Base-by-base conservation (phyloP, 2,113 vertebrate genomes). In the Syrmaticus mikado region DNA sequence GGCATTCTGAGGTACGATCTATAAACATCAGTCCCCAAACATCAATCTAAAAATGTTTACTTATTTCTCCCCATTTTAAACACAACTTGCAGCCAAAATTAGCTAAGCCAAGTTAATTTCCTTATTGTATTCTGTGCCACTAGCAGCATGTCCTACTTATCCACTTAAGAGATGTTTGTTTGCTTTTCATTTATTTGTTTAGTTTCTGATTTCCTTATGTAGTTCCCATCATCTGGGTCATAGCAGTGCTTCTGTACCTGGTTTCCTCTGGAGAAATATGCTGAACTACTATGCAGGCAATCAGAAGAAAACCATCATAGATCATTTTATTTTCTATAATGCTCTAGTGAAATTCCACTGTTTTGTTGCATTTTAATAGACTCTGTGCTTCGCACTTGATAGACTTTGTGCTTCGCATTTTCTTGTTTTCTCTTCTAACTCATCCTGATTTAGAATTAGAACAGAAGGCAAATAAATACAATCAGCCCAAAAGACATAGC, bases 91-190 rank as follows among this genome's bases (percentile, higher is more conserved):
- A 91, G 67, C 55, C 82, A 91, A 91, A 95, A 90, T 93, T 84
- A 94, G 60, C 85, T 94, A 94, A 95, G 81, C 88, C 8, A 1
- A 94, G 80, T 83, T 96, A 96, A 96, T 96, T 94, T 96, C 77
- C 67, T 83, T 84, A 55, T 85, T 96, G 66, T 91, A 76, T 72
- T 93, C 77, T 74, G 61, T 70, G 82, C 76, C 46, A 32, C 60
- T 66, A 95, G 90, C 92, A 96, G 92, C 90, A 85, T 92, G 91
- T 95, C 91, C 76, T 96, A 62, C 95, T 97, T 96, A 96, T 86
- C 89, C 87, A 92, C 87, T 94, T 94, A 97, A 94, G 84, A 80
- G 71, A 82, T 91, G 91, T 91, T 95, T 95, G 89, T 93, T 93
- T 96, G 74, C 81, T 95, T 96, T 92, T 90, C 80, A 91, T 86